Percentiles rank a stretch among this genome's conserved stretches.
Evolutionary conservation across 2,888 invertebrate genomes (phyloP).

Genomic region (Tribolium freemani): DNA sequence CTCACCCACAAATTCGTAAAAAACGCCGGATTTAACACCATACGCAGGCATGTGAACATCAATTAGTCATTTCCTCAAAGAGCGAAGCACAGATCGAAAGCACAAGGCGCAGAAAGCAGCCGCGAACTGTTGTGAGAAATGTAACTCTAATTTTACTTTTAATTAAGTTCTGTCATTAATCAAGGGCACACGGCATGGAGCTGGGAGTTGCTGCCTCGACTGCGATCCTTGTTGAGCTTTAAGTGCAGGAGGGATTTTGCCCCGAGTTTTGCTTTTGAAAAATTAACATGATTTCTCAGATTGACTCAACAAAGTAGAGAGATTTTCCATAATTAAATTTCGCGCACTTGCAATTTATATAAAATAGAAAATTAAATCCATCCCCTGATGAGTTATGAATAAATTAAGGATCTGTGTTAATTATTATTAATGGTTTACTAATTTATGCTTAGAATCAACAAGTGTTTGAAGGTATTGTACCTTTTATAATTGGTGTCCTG

Average conservation of each 20-base stretch:
- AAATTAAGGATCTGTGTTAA: constrained; percentile 2
- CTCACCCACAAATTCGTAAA: too few species aligned
- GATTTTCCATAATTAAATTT: constrained; percentile 3
- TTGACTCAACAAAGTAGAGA: constrained; percentile 31
- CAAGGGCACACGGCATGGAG: constrained; percentile 62
- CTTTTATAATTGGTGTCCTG: constrained; percentile 60
- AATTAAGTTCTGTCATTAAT: constrained; percentile 71
- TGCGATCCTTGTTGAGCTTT: constrained; percentile 21
- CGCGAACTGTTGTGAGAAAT: constrained; percentile 62
- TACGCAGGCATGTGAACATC: constrained; percentile 9
- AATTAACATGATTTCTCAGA: constrained; percentile 39
- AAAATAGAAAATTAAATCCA: background rate
- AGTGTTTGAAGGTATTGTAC: constrained; percentile 56
- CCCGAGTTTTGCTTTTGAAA: constrained; percentile 28
- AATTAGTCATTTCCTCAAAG: constrained; percentile 30
- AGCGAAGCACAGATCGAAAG: constrained; percentile 26
- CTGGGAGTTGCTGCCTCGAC: constrained; percentile 38
- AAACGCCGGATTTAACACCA: too few species aligned
- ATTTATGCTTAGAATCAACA: constrained; percentile 52
- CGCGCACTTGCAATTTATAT: background rate
- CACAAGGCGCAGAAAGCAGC: constrained; percentile 43
- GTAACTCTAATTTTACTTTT: constrained; percentile 69
- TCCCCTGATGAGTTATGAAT: background rate
- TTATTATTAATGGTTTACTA: constrained; percentile 31
- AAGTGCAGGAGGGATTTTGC: constrained; percentile 25